Evolutionary conservation across 2,797 vertebrate species (phyloP), one percentile per base, ranked within the genome.

Genomic region (Halcyon smyrnensis): DNA sequence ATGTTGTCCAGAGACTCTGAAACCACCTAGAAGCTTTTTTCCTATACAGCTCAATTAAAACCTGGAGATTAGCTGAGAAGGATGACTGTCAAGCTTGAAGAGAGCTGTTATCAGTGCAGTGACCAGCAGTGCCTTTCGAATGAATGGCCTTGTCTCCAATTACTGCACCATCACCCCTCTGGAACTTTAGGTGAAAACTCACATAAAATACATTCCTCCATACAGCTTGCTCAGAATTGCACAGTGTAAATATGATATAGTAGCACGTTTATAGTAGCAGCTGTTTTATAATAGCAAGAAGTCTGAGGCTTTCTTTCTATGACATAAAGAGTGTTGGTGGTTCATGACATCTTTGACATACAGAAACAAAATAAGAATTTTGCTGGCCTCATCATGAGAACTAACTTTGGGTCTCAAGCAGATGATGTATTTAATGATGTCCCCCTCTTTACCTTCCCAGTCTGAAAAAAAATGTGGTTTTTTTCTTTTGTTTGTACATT

Each of bases 391-490:
- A 28, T 60, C 17, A 25, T 30, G 63, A 87, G 43, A 87, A 30
- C 54, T 51, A 64, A 74, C 20, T 34, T 57, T 43, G 48, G 14
- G 11, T 77, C 39, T 78, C 45, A 74, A 82, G 46, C 12, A 74
- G n/a, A 15, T 60, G 56, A 21, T 73, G 21, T 8, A 30, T 67
- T 80, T 59, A 62, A 62, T 68, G 16, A 20, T 60, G 34, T 28
- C 32, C 4, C 9, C 2, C 10, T 77, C 46, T 76, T 81, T 34
- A 68, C 46, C 50, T 76, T 68, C 39, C 39, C 36, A 64, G 34
- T 25, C 20, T 1, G 7, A 68, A 59, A 71, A 71, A 2, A 3
- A 37, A 36, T 21, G 60, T 36, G 0, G 0, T 12, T 45, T 37
- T 37, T 51, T 25, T 11, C 11, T 79, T 60, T 63, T 57, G 11